These are phyloP conservation scores for Lamellibrachia luymesi DNA, from an alignment of 1,140 invertebrate species.

Conservation along the genomic window DNA sequence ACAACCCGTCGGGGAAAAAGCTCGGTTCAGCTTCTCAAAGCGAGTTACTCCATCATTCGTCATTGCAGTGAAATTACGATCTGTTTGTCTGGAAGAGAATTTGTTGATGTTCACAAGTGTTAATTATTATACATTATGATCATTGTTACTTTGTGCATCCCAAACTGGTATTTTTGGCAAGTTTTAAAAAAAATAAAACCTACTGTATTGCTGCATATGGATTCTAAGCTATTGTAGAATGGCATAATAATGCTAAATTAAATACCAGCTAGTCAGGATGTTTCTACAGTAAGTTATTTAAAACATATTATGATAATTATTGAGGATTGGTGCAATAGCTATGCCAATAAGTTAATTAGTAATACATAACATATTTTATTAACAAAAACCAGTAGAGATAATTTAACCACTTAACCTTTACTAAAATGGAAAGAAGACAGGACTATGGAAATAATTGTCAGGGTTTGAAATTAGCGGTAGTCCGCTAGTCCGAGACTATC, in stretches of 20 bases:
- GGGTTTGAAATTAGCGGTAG: too few species aligned
- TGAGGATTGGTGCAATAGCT: too few species aligned
- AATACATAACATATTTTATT: too few species aligned
- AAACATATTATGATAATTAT: too few species aligned
- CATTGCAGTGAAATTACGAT: neutral
- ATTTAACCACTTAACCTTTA: too few species aligned
- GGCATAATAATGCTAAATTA: neutral
- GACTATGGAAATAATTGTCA: too few species aligned
- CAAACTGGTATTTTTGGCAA: neutral
- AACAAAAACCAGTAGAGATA: too few species aligned
- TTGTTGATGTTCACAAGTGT: neutral
- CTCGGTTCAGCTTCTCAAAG: neutral
- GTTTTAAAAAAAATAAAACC: neutral
- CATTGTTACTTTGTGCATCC: neutral
- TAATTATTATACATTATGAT: neutral
- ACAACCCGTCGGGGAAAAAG: neutral
- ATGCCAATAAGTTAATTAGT: too few species aligned
- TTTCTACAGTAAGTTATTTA: too few species aligned
- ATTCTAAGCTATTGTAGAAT: neutral
- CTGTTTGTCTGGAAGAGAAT: neutral
- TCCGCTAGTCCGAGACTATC: too few species aligned
- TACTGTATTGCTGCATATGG: neutral
- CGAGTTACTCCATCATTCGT: neutral
- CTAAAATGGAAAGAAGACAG: too few species aligned
- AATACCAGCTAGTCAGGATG: too few species aligned